Evolutionary conservation across 2,113 vertebrate genomes (phyloP).

Genomic region (Chauna torquata): DNA sequence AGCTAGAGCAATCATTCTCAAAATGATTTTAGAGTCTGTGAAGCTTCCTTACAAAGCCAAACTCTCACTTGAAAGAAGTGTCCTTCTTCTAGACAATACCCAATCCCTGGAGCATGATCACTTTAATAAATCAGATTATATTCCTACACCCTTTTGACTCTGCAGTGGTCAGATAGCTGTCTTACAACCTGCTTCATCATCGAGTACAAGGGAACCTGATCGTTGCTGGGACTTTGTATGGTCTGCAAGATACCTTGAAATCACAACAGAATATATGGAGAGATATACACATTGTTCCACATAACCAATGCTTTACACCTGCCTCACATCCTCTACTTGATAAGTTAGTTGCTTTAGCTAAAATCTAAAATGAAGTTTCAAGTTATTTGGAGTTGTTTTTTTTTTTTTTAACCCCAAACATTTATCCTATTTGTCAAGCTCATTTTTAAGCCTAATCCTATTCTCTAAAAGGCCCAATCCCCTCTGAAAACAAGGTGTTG

Average conservation of each 20-base stretch:
- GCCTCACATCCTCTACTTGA: background rate
- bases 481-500: background rate
- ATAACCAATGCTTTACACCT: rapidly evolving
- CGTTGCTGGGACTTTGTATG: rapidly evolving
- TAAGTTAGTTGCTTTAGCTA: background rate
- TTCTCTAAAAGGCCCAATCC: background rate
- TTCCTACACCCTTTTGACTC: background rate
- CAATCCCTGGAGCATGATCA: background rate
- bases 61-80: background rate
- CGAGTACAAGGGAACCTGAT: background rate
- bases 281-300: too few relatives aligned
- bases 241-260: too few relatives aligned
- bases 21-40: too few relatives aligned
- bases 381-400: background rate
- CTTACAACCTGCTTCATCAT: rapidly evolving
- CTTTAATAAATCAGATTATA: too few relatives aligned
- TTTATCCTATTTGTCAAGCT: background rate
- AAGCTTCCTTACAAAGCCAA: background rate
- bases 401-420: background rate
- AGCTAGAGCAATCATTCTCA: background rate
- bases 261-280: background rate
- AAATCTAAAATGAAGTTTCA: background rate
- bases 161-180: background rate
- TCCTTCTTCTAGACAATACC: background rate
- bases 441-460: background rate